Evolutionary conservation across 2,888 invertebrate genomes (phyloP).

Genomic region (Sepiola atlantica): DNA sequence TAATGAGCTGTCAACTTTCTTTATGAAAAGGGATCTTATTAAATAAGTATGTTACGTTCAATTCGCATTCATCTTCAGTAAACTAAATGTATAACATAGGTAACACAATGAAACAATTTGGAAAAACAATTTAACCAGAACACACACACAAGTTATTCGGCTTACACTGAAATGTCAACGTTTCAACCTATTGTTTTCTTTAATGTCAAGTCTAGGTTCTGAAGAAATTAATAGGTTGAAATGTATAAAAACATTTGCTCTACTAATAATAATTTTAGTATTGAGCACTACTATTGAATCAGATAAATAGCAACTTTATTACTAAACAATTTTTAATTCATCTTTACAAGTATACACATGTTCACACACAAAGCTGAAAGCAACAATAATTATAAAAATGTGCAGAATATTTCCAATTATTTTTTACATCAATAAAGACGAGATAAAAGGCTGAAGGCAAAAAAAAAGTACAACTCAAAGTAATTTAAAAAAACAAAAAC

Average conservation of each 20-base stretch:
- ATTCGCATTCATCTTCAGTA: neutral
- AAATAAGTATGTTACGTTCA: neutral
- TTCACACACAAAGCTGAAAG: neutral
- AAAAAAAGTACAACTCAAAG: neutral
- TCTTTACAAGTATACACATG: neutral
- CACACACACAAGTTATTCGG: too few species aligned
- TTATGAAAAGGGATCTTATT: neutral
- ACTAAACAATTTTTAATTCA: neutral
- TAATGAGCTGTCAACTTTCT: neutral
- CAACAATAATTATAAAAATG: neutral
- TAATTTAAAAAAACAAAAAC: neutral
- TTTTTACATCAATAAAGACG: constrained; percentile 12
- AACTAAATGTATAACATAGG: neutral
- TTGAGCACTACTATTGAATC: too few species aligned
- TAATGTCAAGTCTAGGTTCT: too few species aligned
- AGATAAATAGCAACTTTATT: neutral
- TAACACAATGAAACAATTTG: too few species aligned
- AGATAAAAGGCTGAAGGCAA: neutral
- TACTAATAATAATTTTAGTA: too few species aligned
- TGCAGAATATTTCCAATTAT: neutral
- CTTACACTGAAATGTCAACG: too few species aligned
- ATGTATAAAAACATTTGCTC: neutral
- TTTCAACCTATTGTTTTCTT: too few species aligned
- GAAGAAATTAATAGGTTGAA: neutral
- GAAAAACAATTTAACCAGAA: too few species aligned